Evolutionary conservation across 2,113 vertebrate species (phyloP).

Genomic region (Prunella himalayana): DNA sequence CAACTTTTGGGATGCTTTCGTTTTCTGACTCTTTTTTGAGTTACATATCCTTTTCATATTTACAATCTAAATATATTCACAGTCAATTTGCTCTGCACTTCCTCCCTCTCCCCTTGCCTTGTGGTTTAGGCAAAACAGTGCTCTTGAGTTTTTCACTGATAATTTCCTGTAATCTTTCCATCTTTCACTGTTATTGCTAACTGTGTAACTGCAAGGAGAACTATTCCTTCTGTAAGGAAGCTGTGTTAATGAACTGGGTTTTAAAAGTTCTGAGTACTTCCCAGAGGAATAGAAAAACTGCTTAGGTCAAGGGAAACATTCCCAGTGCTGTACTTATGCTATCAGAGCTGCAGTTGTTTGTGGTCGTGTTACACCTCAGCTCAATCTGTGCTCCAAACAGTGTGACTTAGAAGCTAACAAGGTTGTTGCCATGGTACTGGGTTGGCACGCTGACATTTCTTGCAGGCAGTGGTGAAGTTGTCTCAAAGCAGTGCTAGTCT

Average conservation of each 20-base stretch:
- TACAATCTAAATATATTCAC: background rate
- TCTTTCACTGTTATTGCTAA: background rate
- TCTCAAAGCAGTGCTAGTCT: background rate
- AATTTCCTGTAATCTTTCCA: background rate
- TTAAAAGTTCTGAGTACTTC: background rate
- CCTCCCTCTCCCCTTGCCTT: background rate
- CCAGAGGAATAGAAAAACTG: background rate
- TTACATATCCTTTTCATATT: background rate
- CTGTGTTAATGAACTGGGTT: background rate
- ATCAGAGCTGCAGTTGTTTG: background rate
- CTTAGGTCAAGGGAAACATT: background rate
- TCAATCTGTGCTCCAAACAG: background rate
- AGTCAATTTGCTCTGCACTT: background rate
- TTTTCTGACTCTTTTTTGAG: background rate
- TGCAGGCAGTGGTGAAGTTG: accelerated
- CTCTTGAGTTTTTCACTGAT: background rate
- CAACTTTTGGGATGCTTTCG: background rate
- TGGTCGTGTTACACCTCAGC: background rate
- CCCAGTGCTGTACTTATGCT: background rate
- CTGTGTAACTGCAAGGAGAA: background rate
- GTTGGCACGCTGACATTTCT: background rate
- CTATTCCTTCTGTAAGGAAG: background rate
- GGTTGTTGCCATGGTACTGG: background rate
- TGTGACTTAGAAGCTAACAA: background rate
- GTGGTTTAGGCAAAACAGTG: background rate